A percentile compares a stretch with the other conserved stretches of the same genome.
Evolutionary conservation across 2,113 vertebrate genomes (phyloP).

Genomic region (Poeciliopsis turrubarensis): DNA sequence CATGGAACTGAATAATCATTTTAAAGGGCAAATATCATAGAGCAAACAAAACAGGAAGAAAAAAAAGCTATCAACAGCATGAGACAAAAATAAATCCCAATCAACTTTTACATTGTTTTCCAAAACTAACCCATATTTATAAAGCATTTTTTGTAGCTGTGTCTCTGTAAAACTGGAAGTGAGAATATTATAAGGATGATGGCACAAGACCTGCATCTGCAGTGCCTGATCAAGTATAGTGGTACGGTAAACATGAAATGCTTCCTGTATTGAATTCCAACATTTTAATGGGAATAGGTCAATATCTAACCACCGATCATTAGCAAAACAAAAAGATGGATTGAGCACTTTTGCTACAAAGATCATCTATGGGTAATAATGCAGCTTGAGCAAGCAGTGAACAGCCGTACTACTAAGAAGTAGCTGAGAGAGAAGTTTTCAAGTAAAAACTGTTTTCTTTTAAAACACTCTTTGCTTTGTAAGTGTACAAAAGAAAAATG

Average conservation of each 20-base stretch:
- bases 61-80: background rate
- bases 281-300: background rate
- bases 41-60: background rate
- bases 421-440: background rate
- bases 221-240: background rate
- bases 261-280: background rate
- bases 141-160: background rate
- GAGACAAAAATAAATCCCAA: background rate
- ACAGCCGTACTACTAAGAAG: too few relatives aligned
- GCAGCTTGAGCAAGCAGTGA: too few relatives aligned
- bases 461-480: too few relatives aligned
- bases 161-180: background rate
- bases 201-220: background rate
- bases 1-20: conserved; percentile 35
- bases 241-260: background rate
- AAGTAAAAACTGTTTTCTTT: too few relatives aligned
- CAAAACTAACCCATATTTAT: background rate
- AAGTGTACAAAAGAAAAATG: background rate
- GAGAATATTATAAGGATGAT: background rate
- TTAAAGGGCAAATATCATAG: conserved; percentile 3
- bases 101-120: background rate
- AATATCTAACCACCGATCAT: too few relatives aligned
- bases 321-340: too few relatives aligned
- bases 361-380: too few relatives aligned
- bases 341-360: too few relatives aligned